Conservation (phyloP, 2,113 vertebrate genomes). For the Carassius auratus region DNA sequence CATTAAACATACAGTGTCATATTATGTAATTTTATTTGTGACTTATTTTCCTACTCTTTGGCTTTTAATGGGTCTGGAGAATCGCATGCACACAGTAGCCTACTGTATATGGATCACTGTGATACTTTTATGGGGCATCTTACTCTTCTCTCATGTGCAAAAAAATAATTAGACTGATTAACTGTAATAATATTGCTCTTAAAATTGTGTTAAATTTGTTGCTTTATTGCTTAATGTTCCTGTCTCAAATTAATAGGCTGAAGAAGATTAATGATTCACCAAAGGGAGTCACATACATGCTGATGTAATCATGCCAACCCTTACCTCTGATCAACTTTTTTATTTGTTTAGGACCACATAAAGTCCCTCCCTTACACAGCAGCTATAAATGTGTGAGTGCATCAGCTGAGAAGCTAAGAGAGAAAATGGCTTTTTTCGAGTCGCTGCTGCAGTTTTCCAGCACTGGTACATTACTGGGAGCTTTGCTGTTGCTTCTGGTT, state of each 20-base stretch:
- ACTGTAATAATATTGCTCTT: not conserved
- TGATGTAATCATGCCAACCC: not conserved
- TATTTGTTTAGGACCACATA: not conserved
- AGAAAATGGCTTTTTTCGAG: constrained; percentile 58
- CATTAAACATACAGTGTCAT: too few relatives aligned
- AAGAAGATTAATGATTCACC: not conserved
- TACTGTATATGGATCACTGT: too few relatives aligned
- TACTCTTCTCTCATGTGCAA: too few relatives aligned
- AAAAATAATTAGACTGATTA: too few relatives aligned
- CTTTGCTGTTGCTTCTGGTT: constrained; percentile 52
- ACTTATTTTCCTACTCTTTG: too few relatives aligned
- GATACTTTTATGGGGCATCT: too few relatives aligned
- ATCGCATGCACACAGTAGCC: too few relatives aligned
- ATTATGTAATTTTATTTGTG: too few relatives aligned
- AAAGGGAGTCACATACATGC: not conserved
- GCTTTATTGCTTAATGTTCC: not conserved
- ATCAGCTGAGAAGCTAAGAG: not conserved
- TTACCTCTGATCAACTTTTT: not conserved
- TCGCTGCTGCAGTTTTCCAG: constrained; percentile 40
- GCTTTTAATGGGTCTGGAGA: too few relatives aligned
- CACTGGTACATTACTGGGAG: constrained; percentile 54
- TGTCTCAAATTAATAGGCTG: not conserved
- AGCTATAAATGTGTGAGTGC: too few relatives aligned
- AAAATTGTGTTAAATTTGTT: not conserved
- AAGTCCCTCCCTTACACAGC: not conserved